phyloP scores from a whole-genome alignment of 2,113 vertebrate genomes.

The Platysteira castanea region DNA sequence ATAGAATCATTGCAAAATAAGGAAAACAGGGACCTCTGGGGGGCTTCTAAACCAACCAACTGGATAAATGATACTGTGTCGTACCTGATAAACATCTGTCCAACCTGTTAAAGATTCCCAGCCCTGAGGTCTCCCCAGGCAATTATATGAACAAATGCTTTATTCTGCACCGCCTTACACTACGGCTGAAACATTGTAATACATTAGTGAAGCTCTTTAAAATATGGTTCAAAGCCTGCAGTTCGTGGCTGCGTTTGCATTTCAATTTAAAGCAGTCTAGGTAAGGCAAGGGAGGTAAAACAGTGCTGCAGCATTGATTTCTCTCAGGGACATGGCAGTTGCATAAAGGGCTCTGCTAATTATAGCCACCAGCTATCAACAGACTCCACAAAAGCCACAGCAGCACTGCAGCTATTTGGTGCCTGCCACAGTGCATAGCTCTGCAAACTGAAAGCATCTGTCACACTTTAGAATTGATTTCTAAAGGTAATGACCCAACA shows the following conservation, averaged over 20 bases:
- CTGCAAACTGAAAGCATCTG: not conserved
- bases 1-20: not conserved
- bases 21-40: not conserved
- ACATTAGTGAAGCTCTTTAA: not conserved
- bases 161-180: not conserved
- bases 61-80: not conserved
- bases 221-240: not conserved
- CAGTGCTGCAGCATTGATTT: not conserved
- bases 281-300: not conserved
- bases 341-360: conserved; percentile 16
- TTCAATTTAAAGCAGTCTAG: not conserved
- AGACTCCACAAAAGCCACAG: not conserved
- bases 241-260: accelerated
- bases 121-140: not conserved
- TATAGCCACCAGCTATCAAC: not conserved
- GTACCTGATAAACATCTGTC: not conserved
- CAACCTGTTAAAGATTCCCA: not conserved
- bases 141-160: not conserved
- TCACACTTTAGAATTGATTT: not conserved
- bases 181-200: not conserved
- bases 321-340: not conserved
- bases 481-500: not conserved
- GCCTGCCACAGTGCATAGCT: not conserved
- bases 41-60: not conserved
- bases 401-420: not conserved